Evolutionary conservation across 2,888 invertebrate genomes (phyloP), one percentile per base, ranked within the genome.

Genomic region (Melanotus villosus): DNA sequence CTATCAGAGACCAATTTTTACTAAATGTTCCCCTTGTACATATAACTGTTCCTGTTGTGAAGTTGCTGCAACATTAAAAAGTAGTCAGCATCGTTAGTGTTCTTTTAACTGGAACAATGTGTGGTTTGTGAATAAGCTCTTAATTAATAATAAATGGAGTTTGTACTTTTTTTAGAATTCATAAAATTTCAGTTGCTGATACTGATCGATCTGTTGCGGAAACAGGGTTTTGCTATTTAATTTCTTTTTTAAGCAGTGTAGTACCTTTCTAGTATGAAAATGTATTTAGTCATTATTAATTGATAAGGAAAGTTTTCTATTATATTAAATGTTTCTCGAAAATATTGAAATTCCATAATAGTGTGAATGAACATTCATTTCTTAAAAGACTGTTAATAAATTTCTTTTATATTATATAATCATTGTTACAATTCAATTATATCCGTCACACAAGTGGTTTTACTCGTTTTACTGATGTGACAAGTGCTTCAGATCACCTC

Each of bases 351-450:
- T 73, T 73, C 71, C 69, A 68, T 45, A 38, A 3, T 26, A n/a
- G 69, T 60, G 54, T 60, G 60, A 60, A 41, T 47, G 26, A 50
- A 69, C 34, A 70, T 74, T 73, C 19, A 67, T 66, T 74, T 73
- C 67, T 65, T 52, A 66, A 73, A 74, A 74, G 74, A 74, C 74
- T 74, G 74, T 74, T 74, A 74, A 74, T 74, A 74, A 74, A 74
- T 70, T 73, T 73, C 68, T 71, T 73, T 73, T 73, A 72, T 71
- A 73, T 74, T 69, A 56, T 26, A 7, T 26, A n/a, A n/a, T n/a
- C n/a, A n/a, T n/a, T n/a, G n/a, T n/a, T n/a, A n/a, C n/a, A n/a
- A n/a, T n/a, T n/a, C n/a, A n/a, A n/a, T n/a, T n/a, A n/a, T n/a
- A n/a, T n/a, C n/a, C n/a, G n/a, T n/a, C n/a, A n/a, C n/a, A n/a